Conservation (phyloP, 2,888 invertebrate species). For the Drosophila macrospina region DNA sequence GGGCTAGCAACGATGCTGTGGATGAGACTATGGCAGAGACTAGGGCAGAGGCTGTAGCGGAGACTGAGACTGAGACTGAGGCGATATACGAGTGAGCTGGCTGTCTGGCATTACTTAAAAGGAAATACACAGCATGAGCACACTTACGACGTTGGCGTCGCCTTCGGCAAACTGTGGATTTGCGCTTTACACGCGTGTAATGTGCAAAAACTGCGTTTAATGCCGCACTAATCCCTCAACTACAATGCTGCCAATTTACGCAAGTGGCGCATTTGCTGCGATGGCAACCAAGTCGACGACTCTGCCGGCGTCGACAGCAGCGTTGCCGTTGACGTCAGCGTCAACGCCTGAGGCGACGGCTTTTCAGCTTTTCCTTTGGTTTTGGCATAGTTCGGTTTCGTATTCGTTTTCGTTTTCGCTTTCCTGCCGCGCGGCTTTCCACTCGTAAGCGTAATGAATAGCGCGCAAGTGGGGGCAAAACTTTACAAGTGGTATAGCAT, state of each 20-base stretch:
- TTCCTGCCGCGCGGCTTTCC: conserved; percentile 41
- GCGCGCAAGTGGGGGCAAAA: conserved; percentile 31
- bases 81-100: conserved; percentile 22
- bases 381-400: conserved; percentile 20
- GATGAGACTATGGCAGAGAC: too few relatives aligned
- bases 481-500: conserved; percentile 67
- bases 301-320: conserved; percentile 5
- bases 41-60: too few relatives aligned
- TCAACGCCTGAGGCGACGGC: conserved; percentile 47
- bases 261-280: conserved; percentile 70
- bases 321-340: conserved; percentile 8
- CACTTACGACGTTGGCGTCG: conserved; percentile 32
- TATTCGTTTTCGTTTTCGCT: conserved; percentile 27
- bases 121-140: conserved; percentile 44
- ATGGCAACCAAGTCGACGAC: conserved; percentile 32
- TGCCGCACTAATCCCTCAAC: conserved; percentile 81
- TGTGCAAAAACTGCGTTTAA: conserved; percentile 82
- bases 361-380: conserved; percentile 54
- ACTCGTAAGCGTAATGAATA: conserved; percentile 71
- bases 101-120: conserved; percentile 66
- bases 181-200: conserved; percentile 80
- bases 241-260: conserved; percentile 81
- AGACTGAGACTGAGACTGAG: background rate
- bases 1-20: background rate
- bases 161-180: conserved; percentile 63